A percentile compares a stretch with the other conserved stretches of the same genome.
phyloP scores from a whole-genome alignment of 2,797 vertebrate genomes.

The Naso thynnoides region DNA sequence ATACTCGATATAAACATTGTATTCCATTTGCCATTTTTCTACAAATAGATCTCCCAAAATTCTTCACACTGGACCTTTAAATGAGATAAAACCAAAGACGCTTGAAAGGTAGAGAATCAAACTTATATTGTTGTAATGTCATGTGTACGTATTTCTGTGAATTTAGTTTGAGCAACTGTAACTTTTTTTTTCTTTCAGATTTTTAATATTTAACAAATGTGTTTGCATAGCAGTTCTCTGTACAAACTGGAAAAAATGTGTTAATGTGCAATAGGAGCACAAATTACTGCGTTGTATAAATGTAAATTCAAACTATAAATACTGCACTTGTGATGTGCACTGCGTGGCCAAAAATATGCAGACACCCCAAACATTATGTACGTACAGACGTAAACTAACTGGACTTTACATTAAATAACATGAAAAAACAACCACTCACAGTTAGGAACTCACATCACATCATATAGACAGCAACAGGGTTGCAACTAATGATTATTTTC shows the following conservation, averaged over 20 bases:
- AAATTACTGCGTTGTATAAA: constrained; percentile 7
- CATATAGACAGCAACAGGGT: too few species aligned
- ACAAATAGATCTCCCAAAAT: too few species aligned
- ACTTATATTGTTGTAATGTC: neutral
- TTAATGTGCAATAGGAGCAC: neutral
- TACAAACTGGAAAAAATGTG: neutral
- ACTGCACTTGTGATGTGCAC: neutral
- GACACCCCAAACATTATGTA: neutral
- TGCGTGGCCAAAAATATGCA: constrained; percentile 12
- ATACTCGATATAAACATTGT: too few species aligned
- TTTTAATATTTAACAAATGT: neutral
- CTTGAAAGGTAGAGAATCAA: neutral
- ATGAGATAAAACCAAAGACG: neutral
- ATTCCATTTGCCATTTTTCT: too few species aligned
- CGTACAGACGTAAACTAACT: neutral
- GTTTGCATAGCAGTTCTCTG: neutral
- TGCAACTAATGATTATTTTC: too few species aligned
- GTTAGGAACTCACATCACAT: too few species aligned
- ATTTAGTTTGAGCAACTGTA: constrained; percentile 1
- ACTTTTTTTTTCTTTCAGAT: neutral
- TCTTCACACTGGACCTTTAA: too few species aligned
- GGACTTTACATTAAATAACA: neutral
- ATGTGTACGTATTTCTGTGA: constrained; percentile 1
- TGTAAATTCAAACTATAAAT: neutral
- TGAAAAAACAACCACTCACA: neutral